A percentile compares a stretch with the other conserved stretches of the same genome.
These are phyloP conservation scores for Amiota communis DNA, from an alignment of 2,888 invertebrate species.

Conservation along the genomic window DNA sequence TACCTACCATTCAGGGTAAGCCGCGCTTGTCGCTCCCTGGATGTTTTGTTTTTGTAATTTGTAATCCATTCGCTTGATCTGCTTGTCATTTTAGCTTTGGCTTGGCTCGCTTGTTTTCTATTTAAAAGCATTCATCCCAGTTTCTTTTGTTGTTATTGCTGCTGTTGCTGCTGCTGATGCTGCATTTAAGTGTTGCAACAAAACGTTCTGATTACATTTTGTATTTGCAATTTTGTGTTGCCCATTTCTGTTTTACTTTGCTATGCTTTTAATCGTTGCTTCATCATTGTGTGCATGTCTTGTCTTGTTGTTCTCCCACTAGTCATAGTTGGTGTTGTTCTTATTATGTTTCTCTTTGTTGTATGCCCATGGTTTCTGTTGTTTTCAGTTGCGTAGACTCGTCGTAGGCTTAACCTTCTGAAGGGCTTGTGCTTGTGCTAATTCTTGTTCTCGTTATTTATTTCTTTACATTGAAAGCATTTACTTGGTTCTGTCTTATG, in stretches of 20 bases:
- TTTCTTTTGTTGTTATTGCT: not conserved
- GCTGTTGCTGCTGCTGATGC: not conserved
- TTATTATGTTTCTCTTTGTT: not conserved
- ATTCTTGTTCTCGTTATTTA: conserved; percentile 41
- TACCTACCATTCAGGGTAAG: not conserved
- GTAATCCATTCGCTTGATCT: conserved; percentile 18
- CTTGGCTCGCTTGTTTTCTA: not conserved
- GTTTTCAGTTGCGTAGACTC: conserved; percentile 51
- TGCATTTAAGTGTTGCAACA: conserved; percentile 14
- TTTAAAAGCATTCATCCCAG: not conserved
- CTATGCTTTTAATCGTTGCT: conserved; percentile 34
- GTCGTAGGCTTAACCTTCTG: conserved; percentile 57
- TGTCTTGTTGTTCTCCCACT: not conserved
- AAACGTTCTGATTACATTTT: not conserved
- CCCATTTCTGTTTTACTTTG: conserved; percentile 13
- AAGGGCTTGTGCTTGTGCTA: conserved; percentile 63
- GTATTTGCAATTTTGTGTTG: not conserved
- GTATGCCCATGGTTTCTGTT: not conserved
- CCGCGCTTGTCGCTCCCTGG: not conserved
- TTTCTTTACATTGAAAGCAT: conserved; percentile 33
- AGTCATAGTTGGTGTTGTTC: no score
- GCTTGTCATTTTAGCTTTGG: not conserved
- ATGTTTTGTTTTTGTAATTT: conserved; percentile 11
- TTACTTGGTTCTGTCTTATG: conserved; percentile 37
- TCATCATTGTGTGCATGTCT: conserved; percentile 9